Evolutionary conservation across 2,888 invertebrate species (phyloP), one percentile per base, ranked within the genome.

Genomic region (Clistopyga incitator): DNA sequence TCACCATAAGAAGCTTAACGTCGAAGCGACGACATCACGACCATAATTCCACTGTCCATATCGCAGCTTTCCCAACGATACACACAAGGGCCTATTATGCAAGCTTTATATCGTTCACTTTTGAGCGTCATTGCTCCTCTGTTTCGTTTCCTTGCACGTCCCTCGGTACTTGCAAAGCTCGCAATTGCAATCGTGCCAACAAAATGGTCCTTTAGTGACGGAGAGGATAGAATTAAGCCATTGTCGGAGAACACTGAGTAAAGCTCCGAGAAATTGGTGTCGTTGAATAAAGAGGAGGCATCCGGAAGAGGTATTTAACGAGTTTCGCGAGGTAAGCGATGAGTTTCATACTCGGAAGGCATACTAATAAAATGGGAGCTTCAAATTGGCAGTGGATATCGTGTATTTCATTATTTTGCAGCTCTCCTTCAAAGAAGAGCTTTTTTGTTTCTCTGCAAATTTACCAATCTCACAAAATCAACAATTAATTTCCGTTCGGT

Each of bases 181-280:
- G 20, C 42, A 4, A 64, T 64, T 38, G 18, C 64, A 64, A 42
- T 64, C 10, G 38, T 38, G n/a, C 29, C 38, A 20, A 42, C 64
- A 18, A 38, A 42, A 18, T 38, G 38, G 20, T 64, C 42, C 38
- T 34, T 38, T 10, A 18, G 38, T 3, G 38, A 38, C 38, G 18
- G 34, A 18, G 10, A 38, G 64, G 38, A 25, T 64, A 11, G 3
- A 42, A 42, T 18, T 38, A 64, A 64, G 64, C 64, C 64, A 18
- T 38, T 10, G 64, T 11, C 42, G 18, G 8, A 13, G 64, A n/a
- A 64, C 38, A 15, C 20, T 6, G 2, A 29, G 61, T 18, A 18
- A 8, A 13, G 59, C 59, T 64, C 11, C 42, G 38, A 10, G 10
- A 18, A 38, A 42, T 64, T 64, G 42, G 64, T 64, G 38, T 20